Evolutionary conservation across 2,888 invertebrate genomes (phyloP).

Genomic region (Eupithecia tripunctaria): DNA sequence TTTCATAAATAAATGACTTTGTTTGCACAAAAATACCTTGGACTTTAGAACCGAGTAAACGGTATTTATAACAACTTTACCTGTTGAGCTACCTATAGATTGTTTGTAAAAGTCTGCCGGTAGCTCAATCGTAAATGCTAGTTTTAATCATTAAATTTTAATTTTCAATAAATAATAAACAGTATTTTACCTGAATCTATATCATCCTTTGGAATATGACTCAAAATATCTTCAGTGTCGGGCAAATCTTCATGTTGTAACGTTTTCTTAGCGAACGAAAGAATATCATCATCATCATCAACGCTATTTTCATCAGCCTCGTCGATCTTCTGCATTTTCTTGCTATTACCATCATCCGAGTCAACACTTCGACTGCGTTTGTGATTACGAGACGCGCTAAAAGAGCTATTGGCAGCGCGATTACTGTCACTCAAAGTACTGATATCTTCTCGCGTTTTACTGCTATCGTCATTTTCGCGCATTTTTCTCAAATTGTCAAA

Average conservation of each 20-base stretch:
- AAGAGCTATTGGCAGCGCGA: constrained; percentile 14
- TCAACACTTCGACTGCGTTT: constrained; percentile 71
- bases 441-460: constrained; percentile 56
- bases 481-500: constrained; percentile 75
- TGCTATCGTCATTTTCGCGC: constrained; percentile 43
- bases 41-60: not conserved
- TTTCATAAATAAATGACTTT: not conserved
- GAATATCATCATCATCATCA: constrained; percentile 67
- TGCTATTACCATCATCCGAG: constrained; percentile 59
- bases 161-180: too few species aligned
- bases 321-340: constrained; percentile 72
- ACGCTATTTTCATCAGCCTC: constrained; percentile 56
- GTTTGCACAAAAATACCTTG: not conserved
- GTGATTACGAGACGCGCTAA: constrained; percentile 47
- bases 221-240: constrained; percentile 73
- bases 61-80: not conserved
- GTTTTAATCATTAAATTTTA: too few species aligned
- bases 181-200: constrained; percentile 28
- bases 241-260: constrained; percentile 69
- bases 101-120: too few species aligned
- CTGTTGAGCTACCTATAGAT: too few species aligned
- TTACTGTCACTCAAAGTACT: constrained; percentile 11
- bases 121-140: too few species aligned
- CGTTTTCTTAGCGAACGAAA: constrained; percentile 77
- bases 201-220: constrained; percentile 55